Base-by-base conservation (phyloP, 1,140 invertebrate species). In the Paramacrobiotus metropolitanus region DNA sequence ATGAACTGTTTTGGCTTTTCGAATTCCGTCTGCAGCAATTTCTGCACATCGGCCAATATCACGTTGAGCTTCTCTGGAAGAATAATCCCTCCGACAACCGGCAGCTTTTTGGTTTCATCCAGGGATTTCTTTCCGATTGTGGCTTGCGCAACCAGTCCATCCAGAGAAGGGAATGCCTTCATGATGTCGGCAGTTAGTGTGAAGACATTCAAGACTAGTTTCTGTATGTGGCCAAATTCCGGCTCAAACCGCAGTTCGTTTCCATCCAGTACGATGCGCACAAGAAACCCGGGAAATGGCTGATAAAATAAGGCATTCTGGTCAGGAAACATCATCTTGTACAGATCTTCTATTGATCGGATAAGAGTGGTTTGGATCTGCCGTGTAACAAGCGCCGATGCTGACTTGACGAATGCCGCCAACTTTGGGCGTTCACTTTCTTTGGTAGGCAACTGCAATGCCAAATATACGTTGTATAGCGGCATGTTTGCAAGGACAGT, bases 201-300 rank as follows among this genome's bases (percentile, higher is more conserved):
- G 21, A 64, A 44, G 28, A 86, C 71, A 31, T 78, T 76, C n/a
- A 84, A 70, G 1, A 90, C 73, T 62, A 80, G 77, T 62, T 82
- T 77, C 62, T 78, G 75, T 64, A 89, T 83, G 64, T 80, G 78
- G 55, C 80, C 80, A 66, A 90, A 87, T 0, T 80, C 77, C 1
- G 87, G 87, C 61, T 86, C 83, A 71, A 88, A 90, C 48, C 77
- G 75, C 44, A 90, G 80, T 0, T 76, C 73, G 20, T 80, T 79
- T 24, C 81, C 80, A 66, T 81, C 77, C 59, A 84, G 76, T 1
- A 79, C 73, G 15, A 88, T 69, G 34, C 82, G 79, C 60, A 89
- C 74, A 55, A 82, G 76, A 68, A 89, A 87, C 4, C 84, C 84
- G 67, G 82, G 80, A 71, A 55, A 55, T 4, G 48, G 24, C 48